Percentiles rank a stretch among this genome's conserved stretches.
Evolutionary conservation across 2,797 vertebrate species (phyloP).

Genomic region (Periparus ater): DNA sequence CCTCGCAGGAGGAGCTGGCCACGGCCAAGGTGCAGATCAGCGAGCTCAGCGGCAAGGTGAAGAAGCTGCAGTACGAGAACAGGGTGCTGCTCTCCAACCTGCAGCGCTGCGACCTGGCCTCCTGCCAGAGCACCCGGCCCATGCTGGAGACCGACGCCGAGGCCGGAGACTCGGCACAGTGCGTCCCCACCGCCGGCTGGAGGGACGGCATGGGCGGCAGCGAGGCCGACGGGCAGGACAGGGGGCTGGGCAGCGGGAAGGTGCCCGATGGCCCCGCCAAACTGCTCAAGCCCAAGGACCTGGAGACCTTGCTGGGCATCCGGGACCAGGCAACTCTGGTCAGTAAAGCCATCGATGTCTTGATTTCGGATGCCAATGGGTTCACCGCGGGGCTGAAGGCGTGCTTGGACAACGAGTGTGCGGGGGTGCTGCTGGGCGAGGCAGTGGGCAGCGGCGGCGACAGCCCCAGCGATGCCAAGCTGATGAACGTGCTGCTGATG

Average conservation of each 20-base stretch:
- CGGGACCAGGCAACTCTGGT: conserved; percentile 90
- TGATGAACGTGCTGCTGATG: conserved; percentile 87
- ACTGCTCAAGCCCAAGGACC: conserved; percentile 83
- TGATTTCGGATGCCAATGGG: conserved; percentile 88
- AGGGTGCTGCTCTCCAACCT: conserved; percentile 95
- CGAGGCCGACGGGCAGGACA: conserved; percentile 77
- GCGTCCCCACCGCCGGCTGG: conserved; percentile 81
- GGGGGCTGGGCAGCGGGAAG: conserved; percentile 38
- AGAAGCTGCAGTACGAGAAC: conserved; percentile 98
- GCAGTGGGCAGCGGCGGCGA: conserved; percentile 79
- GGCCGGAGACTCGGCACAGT: conserved; percentile 92
- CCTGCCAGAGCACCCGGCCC: conserved; percentile 85
- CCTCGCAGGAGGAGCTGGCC: conserved; percentile 89
- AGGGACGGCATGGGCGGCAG: conserved; percentile 77
- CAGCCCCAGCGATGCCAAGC: conserved; percentile 81
- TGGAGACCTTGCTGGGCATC: conserved; percentile 85
- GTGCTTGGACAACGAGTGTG: conserved; percentile 81
- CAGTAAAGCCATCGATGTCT: conserved; percentile 90
- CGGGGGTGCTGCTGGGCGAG: conserved; percentile 76
- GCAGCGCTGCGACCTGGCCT: conserved; percentile 93
- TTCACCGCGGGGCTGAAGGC: conserved; percentile 85
- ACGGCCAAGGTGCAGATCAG: conserved; percentile 90
- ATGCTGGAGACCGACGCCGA: conserved; percentile 91
- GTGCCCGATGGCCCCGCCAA: conserved; percentile 31
- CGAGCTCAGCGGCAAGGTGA: conserved; percentile 92